These are phyloP conservation scores for Chrysodeixis includens DNA, from an alignment of 2,888 invertebrate species.

Conservation along the genomic window DNA sequence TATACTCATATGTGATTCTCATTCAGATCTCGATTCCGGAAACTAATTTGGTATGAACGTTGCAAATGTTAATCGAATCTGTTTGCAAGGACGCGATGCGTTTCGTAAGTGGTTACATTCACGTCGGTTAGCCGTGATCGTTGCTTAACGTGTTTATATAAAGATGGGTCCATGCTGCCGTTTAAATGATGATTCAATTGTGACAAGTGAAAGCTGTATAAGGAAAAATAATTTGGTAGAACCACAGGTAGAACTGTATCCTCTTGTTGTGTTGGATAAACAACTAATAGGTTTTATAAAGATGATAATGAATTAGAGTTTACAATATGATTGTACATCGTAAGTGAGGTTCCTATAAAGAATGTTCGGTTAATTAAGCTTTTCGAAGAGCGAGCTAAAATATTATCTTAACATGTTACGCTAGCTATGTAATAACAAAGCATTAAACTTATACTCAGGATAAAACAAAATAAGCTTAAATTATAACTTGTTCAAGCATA, in stretches of 20 bases:
- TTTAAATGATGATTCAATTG: constrained; percentile 24
- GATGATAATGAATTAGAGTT: no score
- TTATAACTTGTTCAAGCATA: constrained; percentile 1
- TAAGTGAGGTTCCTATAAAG: no score
- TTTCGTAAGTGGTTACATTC: constrained; percentile 36
- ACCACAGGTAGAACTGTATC: neutral
- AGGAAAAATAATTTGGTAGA: neutral
- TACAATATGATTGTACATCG: no score
- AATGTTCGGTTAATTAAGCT: neutral
- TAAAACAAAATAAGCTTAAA: constrained; percentile 6
- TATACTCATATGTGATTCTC: constrained; percentile 30
- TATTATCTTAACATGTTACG: constrained; percentile 2
- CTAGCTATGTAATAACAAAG: neutral
- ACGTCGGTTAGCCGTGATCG: constrained; percentile 25
- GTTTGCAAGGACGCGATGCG: constrained; percentile 54
- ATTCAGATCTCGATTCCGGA: constrained; percentile 46
- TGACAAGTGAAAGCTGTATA: neutral
- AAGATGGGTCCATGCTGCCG: constrained; percentile 11
- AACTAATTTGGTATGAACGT: constrained; percentile 48
- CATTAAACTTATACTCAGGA: constrained; percentile 4
- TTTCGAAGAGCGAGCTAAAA: neutral
- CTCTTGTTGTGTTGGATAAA: no score
- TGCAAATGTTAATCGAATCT: constrained; percentile 56
- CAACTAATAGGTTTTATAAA: no score
- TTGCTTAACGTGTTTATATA: constrained; percentile 31